Evolutionary conservation across 2,113 vertebrate genomes (phyloP).

Genomic region (Andinoacara biseriatus): DNA sequence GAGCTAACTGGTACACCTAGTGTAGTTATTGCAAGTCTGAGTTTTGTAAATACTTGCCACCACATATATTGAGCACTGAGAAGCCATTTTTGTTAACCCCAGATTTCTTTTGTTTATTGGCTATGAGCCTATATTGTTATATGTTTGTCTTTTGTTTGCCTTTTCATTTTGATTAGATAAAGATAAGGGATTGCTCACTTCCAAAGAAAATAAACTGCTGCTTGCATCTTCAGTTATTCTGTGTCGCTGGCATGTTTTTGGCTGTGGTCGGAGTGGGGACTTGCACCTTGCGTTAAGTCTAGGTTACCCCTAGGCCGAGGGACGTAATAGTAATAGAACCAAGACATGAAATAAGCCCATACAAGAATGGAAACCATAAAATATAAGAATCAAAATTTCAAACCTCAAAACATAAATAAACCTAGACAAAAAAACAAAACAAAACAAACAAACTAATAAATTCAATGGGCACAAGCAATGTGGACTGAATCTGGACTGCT

Average conservation of each 20-base stretch:
- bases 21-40: too few species aligned
- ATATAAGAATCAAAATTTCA: too few species aligned
- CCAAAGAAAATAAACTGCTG: background rate
- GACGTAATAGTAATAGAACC: background rate
- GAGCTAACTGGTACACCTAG: too few species aligned
- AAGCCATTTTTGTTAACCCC: background rate
- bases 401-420: background rate
- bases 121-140: fast-evolving
- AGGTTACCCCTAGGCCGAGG: background rate
- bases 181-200: background rate
- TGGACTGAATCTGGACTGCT: background rate
- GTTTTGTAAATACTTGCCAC: background rate
- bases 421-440: background rate
- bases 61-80: background rate
- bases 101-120: background rate
- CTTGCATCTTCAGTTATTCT: background rate
- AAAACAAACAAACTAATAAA: background rate
- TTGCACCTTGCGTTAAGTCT: background rate
- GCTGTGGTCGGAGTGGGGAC: background rate
- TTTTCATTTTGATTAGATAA: too few species aligned
- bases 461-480: fast-evolving
- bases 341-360: background rate
- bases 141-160: background rate
- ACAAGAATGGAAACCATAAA: background rate
- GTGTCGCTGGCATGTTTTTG: too few species aligned